Percentiles rank a stretch among this genome's conserved stretches.
Conservation (phyloP, 2,797 vertebrate species). For the Apogon talboti region DNA sequence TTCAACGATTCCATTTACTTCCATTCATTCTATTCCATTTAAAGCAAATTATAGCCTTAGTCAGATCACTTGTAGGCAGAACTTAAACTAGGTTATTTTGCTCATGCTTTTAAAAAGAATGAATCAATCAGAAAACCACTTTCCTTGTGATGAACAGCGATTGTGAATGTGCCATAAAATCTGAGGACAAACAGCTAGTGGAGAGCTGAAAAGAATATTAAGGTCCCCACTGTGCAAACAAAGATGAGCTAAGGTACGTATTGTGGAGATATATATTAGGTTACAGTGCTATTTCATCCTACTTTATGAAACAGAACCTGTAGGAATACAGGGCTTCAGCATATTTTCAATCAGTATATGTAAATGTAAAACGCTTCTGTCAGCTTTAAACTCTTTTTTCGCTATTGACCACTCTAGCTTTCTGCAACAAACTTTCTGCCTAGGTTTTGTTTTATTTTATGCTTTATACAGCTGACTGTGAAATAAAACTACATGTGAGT, state of each 20-base stretch:
- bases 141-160: constrained; percentile 18
- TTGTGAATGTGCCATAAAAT: constrained; percentile 30
- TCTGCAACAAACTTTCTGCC: constrained; percentile 15
- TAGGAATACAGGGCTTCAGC: constrained; percentile 22
- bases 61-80: neutral
- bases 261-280: constrained; percentile 17
- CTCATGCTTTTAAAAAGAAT: neutral
- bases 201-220: constrained; percentile 38
- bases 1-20: too few relatives aligned
- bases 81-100: neutral
- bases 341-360: constrained; percentile 29
- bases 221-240: constrained; percentile 30
- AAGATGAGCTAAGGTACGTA: constrained; percentile 2
- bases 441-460: constrained; percentile 28
- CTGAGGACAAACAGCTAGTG: constrained; percentile 15
- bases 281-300: constrained; percentile 36
- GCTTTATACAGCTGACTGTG: constrained; percentile 2
- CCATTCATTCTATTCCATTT: too few relatives aligned
- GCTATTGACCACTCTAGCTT: constrained; percentile 15
- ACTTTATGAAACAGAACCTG: constrained; percentile 40
- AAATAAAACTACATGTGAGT: constrained; percentile 7
- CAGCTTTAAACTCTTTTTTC: constrained; percentile 26
- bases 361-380: constrained; percentile 34
- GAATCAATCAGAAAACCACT: constrained; percentile 21
- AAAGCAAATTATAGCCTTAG: constrained; percentile 1